Conservation (phyloP, 2,797 vertebrate genomes). For the Odontamblyopus lacepedii region DNA sequence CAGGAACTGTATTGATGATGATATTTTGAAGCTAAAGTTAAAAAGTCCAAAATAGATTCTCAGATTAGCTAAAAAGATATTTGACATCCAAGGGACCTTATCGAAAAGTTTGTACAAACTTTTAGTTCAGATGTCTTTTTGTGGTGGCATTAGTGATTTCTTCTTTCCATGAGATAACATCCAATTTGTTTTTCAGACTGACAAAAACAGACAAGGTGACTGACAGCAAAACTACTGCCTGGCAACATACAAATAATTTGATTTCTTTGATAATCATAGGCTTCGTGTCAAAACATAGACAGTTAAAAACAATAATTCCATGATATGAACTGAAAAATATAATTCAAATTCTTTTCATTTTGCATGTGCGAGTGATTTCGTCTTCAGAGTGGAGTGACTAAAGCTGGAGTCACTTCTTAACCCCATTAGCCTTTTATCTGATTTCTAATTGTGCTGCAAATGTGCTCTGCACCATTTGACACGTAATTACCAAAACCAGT, state of each 20-base stretch:
- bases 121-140: not conserved
- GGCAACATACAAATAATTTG: too few species aligned
- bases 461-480: conserved; percentile 13
- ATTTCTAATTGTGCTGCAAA: conserved; percentile 28
- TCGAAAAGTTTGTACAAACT: not conserved
- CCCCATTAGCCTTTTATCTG: conserved; percentile 6
- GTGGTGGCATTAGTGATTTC: not conserved
- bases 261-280: too few species aligned
- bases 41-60: too few species aligned
- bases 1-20: not conserved
- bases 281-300: too few species aligned
- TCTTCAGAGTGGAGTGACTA: not conserved
- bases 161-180: too few species aligned
- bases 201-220: not conserved
- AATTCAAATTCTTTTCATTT: not conserved
- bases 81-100: not conserved
- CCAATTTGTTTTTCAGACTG: not conserved
- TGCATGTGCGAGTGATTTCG: conserved; percentile 3
- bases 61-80: not conserved
- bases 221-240: too few species aligned
- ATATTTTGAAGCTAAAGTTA: too few species aligned
- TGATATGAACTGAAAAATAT: not conserved
- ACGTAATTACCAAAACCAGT: conserved; percentile 41
- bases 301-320: too few species aligned
- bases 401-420: conserved; percentile 11